These are phyloP conservation scores for Crenuchus spilurus DNA, from an alignment of 2,797 vertebrate genomes.

Conservation along the genomic window DNA sequence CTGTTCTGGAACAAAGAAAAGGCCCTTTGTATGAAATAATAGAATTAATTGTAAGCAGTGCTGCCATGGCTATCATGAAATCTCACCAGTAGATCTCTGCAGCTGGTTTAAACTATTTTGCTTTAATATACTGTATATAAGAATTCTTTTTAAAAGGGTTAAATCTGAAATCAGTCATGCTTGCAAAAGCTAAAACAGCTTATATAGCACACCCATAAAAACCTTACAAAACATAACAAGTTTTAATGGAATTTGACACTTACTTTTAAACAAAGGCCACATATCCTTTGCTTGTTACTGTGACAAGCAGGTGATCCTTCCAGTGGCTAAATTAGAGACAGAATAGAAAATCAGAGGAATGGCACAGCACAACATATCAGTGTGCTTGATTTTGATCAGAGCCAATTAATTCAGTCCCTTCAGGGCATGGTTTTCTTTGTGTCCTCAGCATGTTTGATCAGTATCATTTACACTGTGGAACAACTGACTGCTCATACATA, in stretches of 20 bases:
- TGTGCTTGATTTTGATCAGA: not conserved
- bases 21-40: no score
- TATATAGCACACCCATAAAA: not conserved
- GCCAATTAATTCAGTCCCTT: conserved; percentile 9
- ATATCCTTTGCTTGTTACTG: not conserved
- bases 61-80: no score
- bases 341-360: not conserved
- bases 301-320: not conserved
- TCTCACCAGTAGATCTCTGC: no score
- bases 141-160: no score
- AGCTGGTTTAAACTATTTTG: no score
- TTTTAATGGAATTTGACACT: not conserved
- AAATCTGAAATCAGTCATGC: no score
- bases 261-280: not conserved
- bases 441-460: conserved; percentile 8
- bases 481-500: not conserved
- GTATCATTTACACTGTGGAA: not conserved
- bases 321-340: not conserved
- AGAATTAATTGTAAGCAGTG: no score
- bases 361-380: not conserved
- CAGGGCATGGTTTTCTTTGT: not conserved
- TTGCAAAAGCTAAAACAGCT: no score
- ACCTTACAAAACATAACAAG: no score
- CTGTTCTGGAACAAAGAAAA: no score
- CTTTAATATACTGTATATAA: no score